Base-by-base conservation (phyloP, 2,113 vertebrate genomes). In the Cyrtonyx montezumae region DNA sequence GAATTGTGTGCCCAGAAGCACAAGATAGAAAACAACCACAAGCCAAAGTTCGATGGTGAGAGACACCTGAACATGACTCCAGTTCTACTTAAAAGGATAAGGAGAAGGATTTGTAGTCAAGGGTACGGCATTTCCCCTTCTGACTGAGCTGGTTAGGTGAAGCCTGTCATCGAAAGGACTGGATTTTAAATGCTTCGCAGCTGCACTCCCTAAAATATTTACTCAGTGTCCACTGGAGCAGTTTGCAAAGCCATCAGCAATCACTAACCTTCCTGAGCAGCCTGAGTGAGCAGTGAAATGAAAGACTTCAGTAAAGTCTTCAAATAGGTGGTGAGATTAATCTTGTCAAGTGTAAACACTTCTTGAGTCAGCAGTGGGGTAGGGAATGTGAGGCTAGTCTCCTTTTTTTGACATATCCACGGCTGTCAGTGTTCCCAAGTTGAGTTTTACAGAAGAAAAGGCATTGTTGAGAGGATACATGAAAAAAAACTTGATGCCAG, bases 211-310 rank as follows among this genome's bases (percentile, higher is more conserved):
- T 73, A 46, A 93, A 95, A 93, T 93, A 90, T 95, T 95, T 96
- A 84, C 88, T 96, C 83, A 76, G 69, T 78, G 88, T 75, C 91
- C 91, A 94, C 82, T 66, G 83, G 83, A 95, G 91, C 94, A 84
- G 91, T 86, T 79, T 84, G 80, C 67, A 95, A 93, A 96, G 90
- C 90, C 91, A 95, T 88, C 88, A 95, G 87, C 90, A 94, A 81
- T 86, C 70, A 81, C 42, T 94, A 86, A 94, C 96, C 94, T 95
- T 95, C 79, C 82, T 49, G 85, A 95, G 79, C 84, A 92, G 91
- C 91, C 89, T 56, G 89, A 93, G 83, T 19, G 88, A 95, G 59
- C 95, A 94, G 66, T 26, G 49, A 93, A 93, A 96, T 94, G 88
- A 93, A 90, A 94, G 91, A 93, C 77, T 90, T 69, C 11, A 40